Base-by-base conservation (phyloP, 1,140 invertebrate species). In the Drosophila pallidifrons region DNA sequence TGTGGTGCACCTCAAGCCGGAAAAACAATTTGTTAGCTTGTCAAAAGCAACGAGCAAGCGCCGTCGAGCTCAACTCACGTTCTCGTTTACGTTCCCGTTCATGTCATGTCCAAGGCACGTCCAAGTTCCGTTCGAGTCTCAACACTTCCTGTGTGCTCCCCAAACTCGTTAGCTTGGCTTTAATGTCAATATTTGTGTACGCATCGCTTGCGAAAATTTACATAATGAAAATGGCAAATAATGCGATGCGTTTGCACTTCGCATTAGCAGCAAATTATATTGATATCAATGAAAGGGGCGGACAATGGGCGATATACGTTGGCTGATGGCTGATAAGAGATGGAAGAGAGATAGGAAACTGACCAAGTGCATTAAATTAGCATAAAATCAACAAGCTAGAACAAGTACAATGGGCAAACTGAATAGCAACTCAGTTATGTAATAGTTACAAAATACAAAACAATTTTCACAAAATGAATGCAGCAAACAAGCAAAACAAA, bases 11-110 rank as follows among this genome's bases (percentile, higher is more conserved):
- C 83, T 83, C 85, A 87, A 88, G 85, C 80, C 74, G 68, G 83
- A 76, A 82, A 88, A 88, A 83, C 85, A 88, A 88, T 88, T 88
- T 88, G 83, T 89, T 88, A 78, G 85, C 80, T 78, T 89, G 83
- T 88, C 83, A 88, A 75, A 88, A 83, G 73, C 85, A 88, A 80
- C 77, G 69, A 75, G 52, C 68, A 32, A 45, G 6, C 38, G 54
- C 41, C 43, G 54, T 20, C 43, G 20, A 32, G 43, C 32, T 69
- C 41, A 47, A 43, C 49, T 54, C 45, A 55, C 11, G 55, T 52
- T 45, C 47, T n/a, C 35, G 55, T 73, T 68, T 68, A 79, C 65
- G 68, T 55, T 59, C 51, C 65, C 75, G 73, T 83, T 88, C 71
- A 10, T 46, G 57, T 74, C 43, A 61, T 64, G 66, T 70, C 57